Base-by-base conservation (phyloP, 2,888 invertebrate species). In the Philonicus albiceps region DNA sequence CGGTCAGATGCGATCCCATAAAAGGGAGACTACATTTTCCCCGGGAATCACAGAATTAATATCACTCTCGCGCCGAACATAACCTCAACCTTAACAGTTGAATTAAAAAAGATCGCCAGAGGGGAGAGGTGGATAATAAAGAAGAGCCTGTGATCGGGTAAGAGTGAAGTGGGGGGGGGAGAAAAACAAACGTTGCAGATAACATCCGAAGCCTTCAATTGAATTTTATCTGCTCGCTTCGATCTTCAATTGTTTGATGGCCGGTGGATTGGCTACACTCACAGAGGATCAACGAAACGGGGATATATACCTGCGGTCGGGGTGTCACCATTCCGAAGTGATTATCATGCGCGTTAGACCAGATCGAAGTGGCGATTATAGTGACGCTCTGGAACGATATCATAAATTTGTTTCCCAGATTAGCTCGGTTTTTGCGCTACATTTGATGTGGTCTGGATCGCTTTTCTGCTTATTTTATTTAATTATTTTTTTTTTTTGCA, bases 101-200 rank as follows among this genome's bases (percentile, higher is more conserved):
- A 55, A 55, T 55, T 83, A 64, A 72, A 72, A 55, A 53, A 30
- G 53, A 81, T 83, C 64, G 64, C 83, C 83, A n/a, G 83, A 83
- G 83, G 83, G 64, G 83, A 64, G 64, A 64, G 64, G 37, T 7
- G 13, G 72, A 72, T 83, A 83, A 83, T 83, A 64, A 83, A 83
- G 19, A 72, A 40, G 83, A 34, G n/a, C n/a, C 30, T 34, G 11
- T 7, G 40, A 43, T 16, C 72, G 40, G 49, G 16, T 5, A 81
- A 6, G 40, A 30, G 27, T n/a, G 13, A 13, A 19, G 8, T n/a
- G 27, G 43, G 11, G 64, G 19, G 19, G 34, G 37, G 6, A 22
- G 83, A 72, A 83, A 80, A 83, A 83, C 83, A 83, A 83, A 64
- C 72, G 30, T 64, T 64, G 34, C 34, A 83, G 83, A 83, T 83